These are phyloP conservation scores for Schizopygopsis malacanthus DNA, from an alignment of 2,797 vertebrate genomes.

Conservation along the genomic window DNA sequence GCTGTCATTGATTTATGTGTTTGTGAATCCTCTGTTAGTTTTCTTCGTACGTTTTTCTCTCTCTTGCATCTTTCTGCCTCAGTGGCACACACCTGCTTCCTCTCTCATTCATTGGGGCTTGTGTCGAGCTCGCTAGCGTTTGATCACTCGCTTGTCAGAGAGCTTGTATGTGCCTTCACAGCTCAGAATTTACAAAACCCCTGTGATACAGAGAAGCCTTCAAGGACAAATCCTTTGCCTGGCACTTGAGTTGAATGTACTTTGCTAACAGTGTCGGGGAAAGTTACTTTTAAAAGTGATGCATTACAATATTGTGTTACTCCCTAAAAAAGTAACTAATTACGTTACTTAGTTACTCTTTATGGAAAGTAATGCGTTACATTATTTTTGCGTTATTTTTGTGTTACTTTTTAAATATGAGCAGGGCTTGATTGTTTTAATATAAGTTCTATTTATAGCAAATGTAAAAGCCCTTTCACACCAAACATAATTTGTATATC, in stretches of 20 bases:
- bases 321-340: too few species aligned
- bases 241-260: background rate
- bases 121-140: conserved; percentile 6
- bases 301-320: too few species aligned
- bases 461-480: too few species aligned
- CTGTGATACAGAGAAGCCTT: conserved; percentile 2
- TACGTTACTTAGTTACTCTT: too few species aligned
- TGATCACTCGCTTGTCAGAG: conserved; percentile 41
- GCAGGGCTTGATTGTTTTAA: too few species aligned
- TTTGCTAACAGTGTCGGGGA: background rate
- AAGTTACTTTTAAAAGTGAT: too few species aligned
- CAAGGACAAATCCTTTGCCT: background rate
- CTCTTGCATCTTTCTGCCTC: background rate
- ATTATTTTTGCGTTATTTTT: too few species aligned
- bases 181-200: conserved; percentile 27
- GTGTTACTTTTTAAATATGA: too few species aligned
- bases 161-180: conserved; percentile 26
- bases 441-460: too few species aligned
- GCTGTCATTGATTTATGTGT: conserved; percentile 11
- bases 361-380: too few species aligned
- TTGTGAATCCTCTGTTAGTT: background rate
- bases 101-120: conserved; percentile 30
- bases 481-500: too few species aligned
- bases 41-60: background rate
- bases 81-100: conserved; percentile 26